phyloP scores from a whole-genome alignment of 1,140 invertebrate species.

The Ectropis grisescens region DNA sequence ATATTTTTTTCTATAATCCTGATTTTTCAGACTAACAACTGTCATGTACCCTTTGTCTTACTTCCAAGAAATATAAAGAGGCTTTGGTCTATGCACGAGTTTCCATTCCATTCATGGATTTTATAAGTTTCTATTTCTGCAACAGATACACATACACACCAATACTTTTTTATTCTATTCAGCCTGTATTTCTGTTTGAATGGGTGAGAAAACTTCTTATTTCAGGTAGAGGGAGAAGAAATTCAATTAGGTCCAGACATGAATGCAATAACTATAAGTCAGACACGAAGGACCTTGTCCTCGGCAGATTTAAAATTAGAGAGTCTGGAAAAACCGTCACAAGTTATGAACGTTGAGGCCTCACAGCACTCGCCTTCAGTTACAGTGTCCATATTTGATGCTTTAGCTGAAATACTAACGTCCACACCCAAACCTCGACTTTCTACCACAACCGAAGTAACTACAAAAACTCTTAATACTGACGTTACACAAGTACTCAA shows the following conservation, averaged over 20 bases:
- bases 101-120: constrained; percentile 18
- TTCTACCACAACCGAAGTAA: constrained; percentile 61
- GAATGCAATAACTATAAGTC: constrained; percentile 65
- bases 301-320: constrained; percentile 64
- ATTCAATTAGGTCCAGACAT: constrained; percentile 63
- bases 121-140: constrained; percentile 9
- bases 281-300: constrained; percentile 57
- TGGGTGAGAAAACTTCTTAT: constrained; percentile 66
- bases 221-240: constrained; percentile 69
- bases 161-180: no score
- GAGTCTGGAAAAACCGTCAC: constrained; percentile 55
- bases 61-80: constrained; percentile 58
- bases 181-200: constrained; percentile 44
- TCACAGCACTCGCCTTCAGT: constrained; percentile 68
- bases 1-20: constrained; percentile 6
- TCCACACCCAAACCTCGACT: constrained; percentile 59
- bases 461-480: constrained; percentile 40
- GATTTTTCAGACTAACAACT: no score
- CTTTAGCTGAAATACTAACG: constrained; percentile 69
- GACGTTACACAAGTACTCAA: constrained; percentile 43
- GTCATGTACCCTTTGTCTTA: constrained; percentile 19
- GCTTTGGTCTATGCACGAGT: constrained; percentile 63
- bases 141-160: constrained; percentile 3
- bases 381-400: constrained; percentile 71
- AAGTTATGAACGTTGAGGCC: constrained; percentile 66